phyloP scores from a whole-genome alignment of 2,888 invertebrate species.

The Lordiphosa fenestrarum region DNA sequence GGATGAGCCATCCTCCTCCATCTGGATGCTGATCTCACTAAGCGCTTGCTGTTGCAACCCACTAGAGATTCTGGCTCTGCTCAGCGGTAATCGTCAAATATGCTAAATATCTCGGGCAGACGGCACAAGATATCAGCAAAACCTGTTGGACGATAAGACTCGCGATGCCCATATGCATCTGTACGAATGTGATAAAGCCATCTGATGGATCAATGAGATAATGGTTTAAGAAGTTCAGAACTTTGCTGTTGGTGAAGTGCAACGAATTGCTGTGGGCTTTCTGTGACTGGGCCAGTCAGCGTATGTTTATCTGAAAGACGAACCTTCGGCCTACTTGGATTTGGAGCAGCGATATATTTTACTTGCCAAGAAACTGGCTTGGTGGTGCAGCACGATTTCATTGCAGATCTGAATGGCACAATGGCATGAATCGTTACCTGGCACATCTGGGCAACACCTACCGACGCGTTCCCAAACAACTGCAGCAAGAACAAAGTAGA shows the following conservation, averaged over 20 bases:
- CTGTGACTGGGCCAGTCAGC: conserved; percentile 99
- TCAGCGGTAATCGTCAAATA: too few relatives aligned
- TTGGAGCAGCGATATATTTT: conserved; percentile 99
- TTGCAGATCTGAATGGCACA: conserved; percentile 99
- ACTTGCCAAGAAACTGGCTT: conserved; percentile 99
- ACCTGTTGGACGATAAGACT: too few relatives aligned
- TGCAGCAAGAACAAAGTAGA: conserved; percentile 98
- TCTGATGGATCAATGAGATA: conserved; percentile 95
- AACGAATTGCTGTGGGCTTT: conserved; percentile 94
- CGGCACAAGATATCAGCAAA: too few relatives aligned
- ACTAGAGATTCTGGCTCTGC: too few relatives aligned
- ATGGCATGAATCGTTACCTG: conserved; percentile 99
- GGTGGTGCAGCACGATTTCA: conserved; percentile 99
- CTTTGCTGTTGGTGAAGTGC: conserved; percentile 99
- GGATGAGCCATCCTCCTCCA: conserved; percentile 88
- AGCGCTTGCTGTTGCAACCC: too few relatives aligned
- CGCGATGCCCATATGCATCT: too few relatives aligned
- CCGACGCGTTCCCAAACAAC: conserved; percentile 98
- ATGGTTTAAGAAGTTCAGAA: conserved; percentile 99
- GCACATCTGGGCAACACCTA: conserved; percentile 98
- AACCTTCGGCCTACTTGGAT: conserved; percentile 99
- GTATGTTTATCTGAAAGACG: conserved; percentile 99
- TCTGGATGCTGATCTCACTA: too few relatives aligned
- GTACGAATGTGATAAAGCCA: conserved; percentile 99
- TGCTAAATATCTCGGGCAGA: too few relatives aligned